Percentiles rank a stretch among this genome's conserved stretches.
phyloP scores from a whole-genome alignment of 2,113 vertebrate genomes.

The Noctilio leporinus region DNA sequence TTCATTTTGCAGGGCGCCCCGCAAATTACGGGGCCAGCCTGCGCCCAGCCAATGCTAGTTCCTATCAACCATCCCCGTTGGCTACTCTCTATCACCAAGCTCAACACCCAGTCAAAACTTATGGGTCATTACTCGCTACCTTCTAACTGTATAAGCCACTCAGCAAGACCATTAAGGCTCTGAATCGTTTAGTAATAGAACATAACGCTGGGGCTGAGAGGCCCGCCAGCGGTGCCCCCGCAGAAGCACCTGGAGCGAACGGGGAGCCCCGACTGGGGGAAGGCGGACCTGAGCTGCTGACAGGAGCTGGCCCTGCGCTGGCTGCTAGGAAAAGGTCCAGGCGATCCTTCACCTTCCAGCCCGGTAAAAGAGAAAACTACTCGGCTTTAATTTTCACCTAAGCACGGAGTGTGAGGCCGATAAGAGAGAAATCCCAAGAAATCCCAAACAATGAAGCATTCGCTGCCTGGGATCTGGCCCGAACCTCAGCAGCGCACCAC shows the following conservation, averaged over 20 bases:
- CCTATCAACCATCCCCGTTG: too few relatives aligned
- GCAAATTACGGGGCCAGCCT: background rate
- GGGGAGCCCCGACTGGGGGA: fast-evolving
- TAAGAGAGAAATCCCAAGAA: background rate
- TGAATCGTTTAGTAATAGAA: background rate
- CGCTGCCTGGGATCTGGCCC: background rate
- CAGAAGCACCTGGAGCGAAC: too few relatives aligned
- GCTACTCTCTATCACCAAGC: background rate
- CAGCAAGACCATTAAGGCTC: background rate
- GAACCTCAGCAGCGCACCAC: background rate
- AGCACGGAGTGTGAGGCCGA: background rate
- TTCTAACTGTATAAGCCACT: background rate
- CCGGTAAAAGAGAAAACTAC: background rate
- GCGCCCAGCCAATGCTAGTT: background rate
- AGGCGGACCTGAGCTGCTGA: background rate
- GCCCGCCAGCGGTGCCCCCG: background rate
- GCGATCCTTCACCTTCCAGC: background rate
- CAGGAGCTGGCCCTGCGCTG: background rate
- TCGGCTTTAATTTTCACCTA: background rate
- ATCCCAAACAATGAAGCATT: background rate
- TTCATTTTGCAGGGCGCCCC: background rate
- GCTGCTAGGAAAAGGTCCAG: background rate
- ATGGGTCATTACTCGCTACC: background rate
- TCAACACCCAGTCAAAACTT: background rate
- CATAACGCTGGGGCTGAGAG: background rate